phyloP scores from a whole-genome alignment of 2,113 vertebrate genomes.

The Chaetops frenatus region DNA sequence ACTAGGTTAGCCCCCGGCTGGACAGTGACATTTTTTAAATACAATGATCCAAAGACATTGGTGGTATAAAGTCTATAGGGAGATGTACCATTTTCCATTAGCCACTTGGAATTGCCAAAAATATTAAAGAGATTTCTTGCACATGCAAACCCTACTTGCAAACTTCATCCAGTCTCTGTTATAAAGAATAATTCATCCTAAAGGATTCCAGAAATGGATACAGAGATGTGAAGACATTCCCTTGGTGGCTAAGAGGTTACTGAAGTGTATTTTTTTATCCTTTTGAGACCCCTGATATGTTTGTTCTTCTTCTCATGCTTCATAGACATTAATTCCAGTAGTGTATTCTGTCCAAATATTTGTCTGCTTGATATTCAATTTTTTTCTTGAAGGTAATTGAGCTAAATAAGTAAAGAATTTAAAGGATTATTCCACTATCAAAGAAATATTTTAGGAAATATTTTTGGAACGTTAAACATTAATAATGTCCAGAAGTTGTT shows the following conservation, averaged over 20 bases:
- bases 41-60: neutral
- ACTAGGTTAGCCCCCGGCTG: neutral
- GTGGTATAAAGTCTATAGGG: neutral
- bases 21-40: neutral
- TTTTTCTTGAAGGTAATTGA: neutral
- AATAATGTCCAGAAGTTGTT: neutral
- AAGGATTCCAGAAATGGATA: neutral
- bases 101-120: neutral
- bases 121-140: neutral
- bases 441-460: neutral
- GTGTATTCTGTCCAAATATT: neutral
- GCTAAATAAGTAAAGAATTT: neutral
- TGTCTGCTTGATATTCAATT: neutral
- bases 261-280: neutral
- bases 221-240: neutral
- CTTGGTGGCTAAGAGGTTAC: neutral
- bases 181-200: neutral
- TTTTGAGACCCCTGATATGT: neutral
- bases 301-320: neutral
- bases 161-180: neutral
- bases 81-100: neutral
- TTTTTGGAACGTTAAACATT: neutral
- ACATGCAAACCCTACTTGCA: neutral
- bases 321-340: neutral
- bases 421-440: neutral